Conservation (phyloP, 2,113 vertebrate species). For the Seriola dumerili region DNA sequence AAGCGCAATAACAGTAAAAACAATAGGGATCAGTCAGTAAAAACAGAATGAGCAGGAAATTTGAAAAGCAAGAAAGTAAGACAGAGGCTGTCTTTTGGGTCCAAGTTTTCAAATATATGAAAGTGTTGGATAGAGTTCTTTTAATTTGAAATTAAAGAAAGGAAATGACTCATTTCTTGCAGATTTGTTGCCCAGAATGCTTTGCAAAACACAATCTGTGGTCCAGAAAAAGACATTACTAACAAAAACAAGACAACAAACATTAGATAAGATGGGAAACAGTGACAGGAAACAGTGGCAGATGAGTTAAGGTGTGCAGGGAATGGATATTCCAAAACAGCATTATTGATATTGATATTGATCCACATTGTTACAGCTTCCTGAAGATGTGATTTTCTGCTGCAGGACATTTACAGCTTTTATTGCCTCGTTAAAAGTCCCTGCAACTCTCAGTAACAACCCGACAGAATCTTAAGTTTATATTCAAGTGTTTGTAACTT, state of each 20-base stretch:
- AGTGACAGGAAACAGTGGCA: background rate
- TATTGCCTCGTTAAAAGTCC: background rate
- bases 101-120: too few species aligned
- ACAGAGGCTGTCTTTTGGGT: too few species aligned
- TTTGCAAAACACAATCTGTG: background rate
- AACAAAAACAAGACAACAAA: background rate
- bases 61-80: too few species aligned
- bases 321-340: background rate
- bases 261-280: background rate
- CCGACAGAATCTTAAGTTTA: background rate
- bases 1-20: too few species aligned
- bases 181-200: background rate
- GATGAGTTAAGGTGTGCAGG: background rate
- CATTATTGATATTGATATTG: background rate
- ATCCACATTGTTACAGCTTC: background rate
- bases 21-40: too few species aligned
- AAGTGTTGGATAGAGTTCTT: too few species aligned
- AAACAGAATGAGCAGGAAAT: too few species aligned
- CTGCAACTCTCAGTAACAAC: background rate
- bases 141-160: too few species aligned
- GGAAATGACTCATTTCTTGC: background rate
- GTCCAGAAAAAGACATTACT: background rate
- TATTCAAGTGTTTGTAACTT: constrained; percentile 12
- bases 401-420: background rate
- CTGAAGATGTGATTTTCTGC: background rate